Percentiles rank a stretch among this genome's conserved stretches.
Evolutionary conservation across 1,140 invertebrate species (phyloP).

Genomic region (Plectus sambesii): DNA sequence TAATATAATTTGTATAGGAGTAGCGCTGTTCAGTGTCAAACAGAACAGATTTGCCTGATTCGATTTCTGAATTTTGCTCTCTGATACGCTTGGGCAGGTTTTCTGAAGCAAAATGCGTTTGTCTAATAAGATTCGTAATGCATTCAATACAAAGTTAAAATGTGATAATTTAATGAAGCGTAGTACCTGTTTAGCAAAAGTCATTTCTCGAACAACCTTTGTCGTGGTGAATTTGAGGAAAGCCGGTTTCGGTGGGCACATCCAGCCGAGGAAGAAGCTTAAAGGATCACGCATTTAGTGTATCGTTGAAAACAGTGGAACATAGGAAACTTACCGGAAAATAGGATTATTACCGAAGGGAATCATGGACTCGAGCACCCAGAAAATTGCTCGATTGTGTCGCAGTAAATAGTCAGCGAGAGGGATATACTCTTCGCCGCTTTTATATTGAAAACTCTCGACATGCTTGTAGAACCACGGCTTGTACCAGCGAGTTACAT

Average conservation of each 20-base stretch:
- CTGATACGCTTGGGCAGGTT: no score
- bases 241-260: constrained; percentile 69
- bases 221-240: constrained; percentile 61
- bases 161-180: background rate
- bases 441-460: constrained; percentile 50
- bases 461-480: constrained; percentile 60
- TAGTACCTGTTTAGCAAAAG: constrained; percentile 51
- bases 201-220: constrained; percentile 52
- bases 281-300: constrained; percentile 46
- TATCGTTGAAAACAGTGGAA: constrained; percentile 48
- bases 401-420: constrained; percentile 52
- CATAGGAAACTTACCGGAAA: constrained; percentile 56
- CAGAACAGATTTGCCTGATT: no score
- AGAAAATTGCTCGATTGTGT: constrained; percentile 54
- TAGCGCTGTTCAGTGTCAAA: no score
- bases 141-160: constrained; percentile 6
- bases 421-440: constrained; percentile 52
- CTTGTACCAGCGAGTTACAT: constrained; percentile 52
- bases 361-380: constrained; percentile 63
- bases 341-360: constrained; percentile 66
- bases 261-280: constrained; percentile 62
- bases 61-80: no score
- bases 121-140: no score
- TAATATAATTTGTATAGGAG: no score
- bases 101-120: no score